Conservation (phyloP, 2,113 vertebrate genomes). For the Oncorhynchus tshawytscha region DNA sequence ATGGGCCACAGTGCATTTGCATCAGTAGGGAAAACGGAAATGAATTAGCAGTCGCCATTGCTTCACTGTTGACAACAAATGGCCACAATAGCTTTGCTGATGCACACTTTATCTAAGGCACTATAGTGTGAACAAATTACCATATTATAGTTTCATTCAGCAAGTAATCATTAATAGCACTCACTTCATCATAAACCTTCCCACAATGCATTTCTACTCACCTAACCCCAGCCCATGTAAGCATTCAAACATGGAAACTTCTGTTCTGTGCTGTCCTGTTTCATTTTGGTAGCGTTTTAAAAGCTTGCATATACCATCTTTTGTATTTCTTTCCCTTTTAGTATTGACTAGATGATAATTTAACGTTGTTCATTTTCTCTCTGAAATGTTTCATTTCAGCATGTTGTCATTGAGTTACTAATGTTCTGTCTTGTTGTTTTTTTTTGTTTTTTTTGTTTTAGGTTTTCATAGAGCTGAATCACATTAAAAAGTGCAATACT, state of each 20-base stretch:
- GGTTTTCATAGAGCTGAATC: slow-evolving; percentile 99
- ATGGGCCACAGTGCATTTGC: slow-evolving; percentile 59
- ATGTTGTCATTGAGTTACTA: slow-evolving; percentile 75
- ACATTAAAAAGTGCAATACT: slow-evolving; percentile 99
- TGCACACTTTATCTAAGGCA: neutral
- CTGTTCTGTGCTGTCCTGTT: slow-evolving; percentile 56
- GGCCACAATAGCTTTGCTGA: neutral
- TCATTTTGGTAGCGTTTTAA: slow-evolving; percentile 58
- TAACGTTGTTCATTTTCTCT: slow-evolving; percentile 61
- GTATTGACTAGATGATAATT: slow-evolving; percentile 57
- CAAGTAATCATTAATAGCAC: neutral
- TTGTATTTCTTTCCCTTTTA: slow-evolving; percentile 63
- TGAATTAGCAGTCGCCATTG: neutral
- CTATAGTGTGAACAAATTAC: neutral
- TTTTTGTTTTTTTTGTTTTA: slow-evolving; percentile 81
- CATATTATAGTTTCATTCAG: neutral
- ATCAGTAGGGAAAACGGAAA: slow-evolving; percentile 6
- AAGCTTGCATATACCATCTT: slow-evolving; percentile 69
- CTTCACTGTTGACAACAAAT: slow-evolving; percentile 27
- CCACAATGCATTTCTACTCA: slow-evolving; percentile 42
- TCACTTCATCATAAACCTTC: slow-evolving; percentile 8
- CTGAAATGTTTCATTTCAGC: slow-evolving; percentile 67
- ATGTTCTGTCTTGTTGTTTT: slow-evolving; percentile 70
- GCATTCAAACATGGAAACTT: slow-evolving; percentile 72
- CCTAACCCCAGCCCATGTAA: slow-evolving; percentile 61